Conservation (phyloP, 2,888 invertebrate species). For the Pogonocherus hispidulus region DNA sequence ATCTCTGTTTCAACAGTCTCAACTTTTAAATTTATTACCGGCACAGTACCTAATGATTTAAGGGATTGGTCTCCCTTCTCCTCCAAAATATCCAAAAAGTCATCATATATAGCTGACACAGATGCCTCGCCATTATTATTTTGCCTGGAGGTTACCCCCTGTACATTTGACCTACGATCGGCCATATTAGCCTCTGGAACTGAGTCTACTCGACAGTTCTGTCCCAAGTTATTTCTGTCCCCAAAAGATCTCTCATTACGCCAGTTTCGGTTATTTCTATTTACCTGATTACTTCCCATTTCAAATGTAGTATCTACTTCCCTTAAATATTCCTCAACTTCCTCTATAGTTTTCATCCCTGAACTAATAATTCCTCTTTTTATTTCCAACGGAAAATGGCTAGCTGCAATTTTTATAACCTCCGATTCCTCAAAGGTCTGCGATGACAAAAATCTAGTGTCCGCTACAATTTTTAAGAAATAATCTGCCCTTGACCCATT, state of each 20-base stretch:
- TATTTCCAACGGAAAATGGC: slow-evolving; percentile 31
- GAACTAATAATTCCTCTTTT: slow-evolving; percentile 30
- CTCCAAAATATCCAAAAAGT: slow-evolving; percentile 15
- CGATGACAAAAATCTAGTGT: slow-evolving; percentile 27
- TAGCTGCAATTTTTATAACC: slow-evolving; percentile 24
- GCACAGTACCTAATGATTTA: slow-evolving; percentile 3
- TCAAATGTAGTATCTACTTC: slow-evolving; percentile 14
- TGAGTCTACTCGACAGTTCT: not conserved
- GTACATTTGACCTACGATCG: not conserved
- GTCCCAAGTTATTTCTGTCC: not conserved
- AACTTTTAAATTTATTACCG: slow-evolving; percentile 19
- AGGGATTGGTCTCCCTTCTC: slow-evolving; percentile 4
- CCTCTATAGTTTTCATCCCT: slow-evolving; percentile 30
- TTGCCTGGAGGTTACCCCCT: too few species aligned
- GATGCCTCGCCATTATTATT: not conserved
- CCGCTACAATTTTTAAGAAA: slow-evolving; percentile 32
- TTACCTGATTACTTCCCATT: not conserved
- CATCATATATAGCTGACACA: slow-evolving; percentile 4
- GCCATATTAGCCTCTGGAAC: not conserved
- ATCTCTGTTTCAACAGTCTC: slow-evolving; percentile 10
- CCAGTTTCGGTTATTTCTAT: slow-evolving; percentile 2
- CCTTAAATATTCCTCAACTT: slow-evolving; percentile 32
- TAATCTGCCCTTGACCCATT: slow-evolving; percentile 35
- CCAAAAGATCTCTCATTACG: not conserved
- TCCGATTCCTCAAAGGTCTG: not conserved